A percentile compares a stretch with the other conserved stretches of the same genome.
Conservation (phyloP, 2,888 invertebrate species). For the Aethes cnicana region DNA sequence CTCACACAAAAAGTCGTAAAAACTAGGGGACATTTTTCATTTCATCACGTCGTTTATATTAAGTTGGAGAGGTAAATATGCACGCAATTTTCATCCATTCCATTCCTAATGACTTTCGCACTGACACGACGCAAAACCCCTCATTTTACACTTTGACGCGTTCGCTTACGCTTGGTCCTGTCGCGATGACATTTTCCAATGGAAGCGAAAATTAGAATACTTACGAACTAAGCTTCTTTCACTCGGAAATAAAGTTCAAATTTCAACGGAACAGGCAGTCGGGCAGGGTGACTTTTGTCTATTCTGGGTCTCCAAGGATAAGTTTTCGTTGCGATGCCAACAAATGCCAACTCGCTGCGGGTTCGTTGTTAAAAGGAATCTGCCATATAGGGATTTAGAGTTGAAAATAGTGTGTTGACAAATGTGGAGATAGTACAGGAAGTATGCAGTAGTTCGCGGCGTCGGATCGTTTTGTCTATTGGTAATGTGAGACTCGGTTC, state of each 20-base stretch:
- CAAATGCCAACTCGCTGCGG: constrained; percentile 47
- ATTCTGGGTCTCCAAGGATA: constrained; percentile 75
- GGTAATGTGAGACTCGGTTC: constrained; percentile 77
- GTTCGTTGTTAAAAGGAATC: constrained; percentile 46
- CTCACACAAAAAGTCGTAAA: constrained; percentile 46
- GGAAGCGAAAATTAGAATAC: constrained; percentile 54
- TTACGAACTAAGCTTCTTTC: constrained; percentile 45
- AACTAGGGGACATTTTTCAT: constrained; percentile 63
- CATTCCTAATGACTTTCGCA: constrained; percentile 81
- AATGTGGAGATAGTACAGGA: constrained; percentile 38
- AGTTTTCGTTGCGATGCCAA: constrained; percentile 56
- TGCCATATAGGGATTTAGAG: constrained; percentile 44
- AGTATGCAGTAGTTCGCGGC: constrained; percentile 45
- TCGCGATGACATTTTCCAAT: constrained; percentile 76
- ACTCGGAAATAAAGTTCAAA: constrained; percentile 55
- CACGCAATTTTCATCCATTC: constrained; percentile 81
- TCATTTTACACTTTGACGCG: constrained; percentile 83
- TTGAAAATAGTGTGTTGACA: constrained; percentile 40
- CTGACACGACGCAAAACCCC: constrained; percentile 80
- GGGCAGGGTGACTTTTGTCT: constrained; percentile 73
- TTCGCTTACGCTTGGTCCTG: constrained; percentile 78
- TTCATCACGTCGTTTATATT: constrained; percentile 71
- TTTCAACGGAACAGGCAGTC: constrained; percentile 42
- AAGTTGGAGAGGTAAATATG: constrained; percentile 77
- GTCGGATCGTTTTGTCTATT: constrained; percentile 71